A percentile compares a stretch with the other conserved stretches of the same genome.
Evolutionary conservation across 2,888 invertebrate species (phyloP).

Genomic region (Drosophila sordidula): DNA sequence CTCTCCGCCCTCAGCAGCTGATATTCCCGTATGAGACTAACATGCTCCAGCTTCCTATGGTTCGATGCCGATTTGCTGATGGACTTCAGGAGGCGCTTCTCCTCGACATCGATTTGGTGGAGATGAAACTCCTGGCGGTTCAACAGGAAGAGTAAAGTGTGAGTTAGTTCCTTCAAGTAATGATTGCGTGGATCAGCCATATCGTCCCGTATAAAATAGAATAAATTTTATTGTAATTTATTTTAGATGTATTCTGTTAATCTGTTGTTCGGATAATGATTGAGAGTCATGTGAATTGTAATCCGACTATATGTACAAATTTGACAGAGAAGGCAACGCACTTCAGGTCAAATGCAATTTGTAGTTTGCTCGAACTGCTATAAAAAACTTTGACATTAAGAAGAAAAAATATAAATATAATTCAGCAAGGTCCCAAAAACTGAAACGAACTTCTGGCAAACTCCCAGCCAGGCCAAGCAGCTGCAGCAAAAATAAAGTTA

Average conservation of each 20-base stretch:
- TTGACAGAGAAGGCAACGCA: slow-evolving; percentile 5
- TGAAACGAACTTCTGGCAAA: slow-evolving; percentile 37
- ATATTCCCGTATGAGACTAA: slow-evolving; percentile 27
- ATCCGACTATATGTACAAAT: neutral
- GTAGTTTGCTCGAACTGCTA: slow-evolving; percentile 23
- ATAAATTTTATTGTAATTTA: neutral
- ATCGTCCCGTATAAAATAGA: neutral
- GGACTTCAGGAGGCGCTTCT: slow-evolving; percentile 15
- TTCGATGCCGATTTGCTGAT: neutral
- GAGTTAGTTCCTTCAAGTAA: slow-evolving; percentile 28
- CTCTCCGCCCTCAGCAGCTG: slow-evolving; percentile 28
- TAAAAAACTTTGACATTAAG: slow-evolving; percentile 10
- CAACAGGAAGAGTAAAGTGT: slow-evolving; percentile 23
- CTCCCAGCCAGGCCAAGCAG: neutral
- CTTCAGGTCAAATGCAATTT: slow-evolving; percentile 29
- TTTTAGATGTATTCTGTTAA: neutral
- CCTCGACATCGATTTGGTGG: slow-evolving; percentile 27
- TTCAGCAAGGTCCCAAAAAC: slow-evolving; percentile 15
- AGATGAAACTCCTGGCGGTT: slow-evolving; percentile 18
- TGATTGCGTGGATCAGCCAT: slow-evolving; percentile 40
- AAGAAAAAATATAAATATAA: neutral
- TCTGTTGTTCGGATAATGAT: neutral
- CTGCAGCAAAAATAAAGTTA: slow-evolving; percentile 32
- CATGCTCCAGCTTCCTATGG: slow-evolving; percentile 27
- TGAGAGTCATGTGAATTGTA: neutral